phyloP scores from a whole-genome alignment of 2,888 invertebrate genomes.

The Cephalotes varians region DNA sequence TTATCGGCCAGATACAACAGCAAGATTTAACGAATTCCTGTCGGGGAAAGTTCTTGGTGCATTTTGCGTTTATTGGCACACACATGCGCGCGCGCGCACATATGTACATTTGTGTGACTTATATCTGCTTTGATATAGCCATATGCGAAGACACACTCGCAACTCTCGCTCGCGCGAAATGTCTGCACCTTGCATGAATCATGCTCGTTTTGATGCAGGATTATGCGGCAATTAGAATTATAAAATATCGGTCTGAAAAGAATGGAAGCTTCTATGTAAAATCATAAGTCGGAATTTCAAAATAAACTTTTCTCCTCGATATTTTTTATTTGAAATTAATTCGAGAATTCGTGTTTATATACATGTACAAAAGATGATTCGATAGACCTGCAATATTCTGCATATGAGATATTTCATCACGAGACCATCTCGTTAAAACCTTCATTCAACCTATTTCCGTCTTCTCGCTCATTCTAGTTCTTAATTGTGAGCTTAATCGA shows the following conservation, averaged over 20 bases:
- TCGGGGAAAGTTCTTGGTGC: slow-evolving; percentile 78
- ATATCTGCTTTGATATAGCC: background rate
- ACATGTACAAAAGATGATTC: background rate
- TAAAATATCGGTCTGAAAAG: background rate
- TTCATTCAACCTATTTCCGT: background rate
- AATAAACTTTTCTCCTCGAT: background rate
- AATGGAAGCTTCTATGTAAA: background rate
- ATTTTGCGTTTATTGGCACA: slow-evolving; percentile 56
- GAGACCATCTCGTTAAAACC: background rate
- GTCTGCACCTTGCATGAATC: slow-evolving; percentile 29
- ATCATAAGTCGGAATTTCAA: background rate
- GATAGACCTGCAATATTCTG: background rate
- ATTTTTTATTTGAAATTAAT: background rate
- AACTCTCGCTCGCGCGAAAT: slow-evolving; percentile 9
- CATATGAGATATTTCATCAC: background rate
- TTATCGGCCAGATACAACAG: slow-evolving; percentile 78
- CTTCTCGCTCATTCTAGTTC: background rate
- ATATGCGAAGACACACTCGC: slow-evolving; percentile 12
- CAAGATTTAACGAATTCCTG: slow-evolving; percentile 82
- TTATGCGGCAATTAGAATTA: slow-evolving; percentile 29
- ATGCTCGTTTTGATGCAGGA: background rate
- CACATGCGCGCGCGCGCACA: slow-evolving; percentile 3
- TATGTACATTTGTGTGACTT: background rate
- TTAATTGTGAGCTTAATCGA: slow-evolving; percentile 31
- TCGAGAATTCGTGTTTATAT: background rate